phyloP scores from a whole-genome alignment of 2,888 invertebrate genomes.

The Deroplatys truncata region DNA sequence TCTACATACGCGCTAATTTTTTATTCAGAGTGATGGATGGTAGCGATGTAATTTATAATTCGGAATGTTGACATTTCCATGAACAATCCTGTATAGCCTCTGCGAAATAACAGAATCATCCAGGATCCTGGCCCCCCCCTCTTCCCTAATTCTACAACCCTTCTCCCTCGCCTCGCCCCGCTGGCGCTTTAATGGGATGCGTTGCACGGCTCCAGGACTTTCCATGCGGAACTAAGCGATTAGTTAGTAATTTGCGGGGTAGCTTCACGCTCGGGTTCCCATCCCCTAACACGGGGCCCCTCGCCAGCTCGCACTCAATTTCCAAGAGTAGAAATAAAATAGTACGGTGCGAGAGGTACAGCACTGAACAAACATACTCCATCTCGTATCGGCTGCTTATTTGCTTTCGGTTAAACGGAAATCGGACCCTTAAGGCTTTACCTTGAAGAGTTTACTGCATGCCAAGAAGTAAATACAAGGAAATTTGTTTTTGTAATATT shows the following conservation, averaged over 20 bases:
- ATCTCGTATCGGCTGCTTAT: neutral
- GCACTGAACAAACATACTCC: neutral
- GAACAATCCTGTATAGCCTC: conserved; percentile 13
- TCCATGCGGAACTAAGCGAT: conserved; percentile 29
- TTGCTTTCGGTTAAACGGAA: neutral
- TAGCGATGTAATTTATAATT: neutral
- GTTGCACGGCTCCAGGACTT: conserved; percentile 11
- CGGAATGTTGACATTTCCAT: conserved; percentile 3
- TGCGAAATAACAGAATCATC: conserved; percentile 22
- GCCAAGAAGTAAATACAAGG: too few relatives aligned
- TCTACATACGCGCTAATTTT: neutral
- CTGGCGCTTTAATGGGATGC: conserved; percentile 23
- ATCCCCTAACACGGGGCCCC: neutral
- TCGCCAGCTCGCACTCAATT: conserved; percentile 25
- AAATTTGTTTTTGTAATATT: too few relatives aligned
- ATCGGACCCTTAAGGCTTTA: too few relatives aligned
- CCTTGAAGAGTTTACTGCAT: too few relatives aligned
- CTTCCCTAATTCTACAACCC: neutral
- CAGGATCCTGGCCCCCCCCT: neutral
- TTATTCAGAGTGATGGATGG: neutral
- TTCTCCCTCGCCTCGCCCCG: neutral
- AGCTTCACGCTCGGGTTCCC: conserved; percentile 25
- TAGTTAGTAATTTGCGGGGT: conserved; percentile 29
- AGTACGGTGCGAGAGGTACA: conserved; percentile 1
- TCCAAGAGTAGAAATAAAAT: conserved; percentile 28